phyloP scores from a whole-genome alignment of 2,888 invertebrate species.

The Teinopalpus imperialis region DNA sequence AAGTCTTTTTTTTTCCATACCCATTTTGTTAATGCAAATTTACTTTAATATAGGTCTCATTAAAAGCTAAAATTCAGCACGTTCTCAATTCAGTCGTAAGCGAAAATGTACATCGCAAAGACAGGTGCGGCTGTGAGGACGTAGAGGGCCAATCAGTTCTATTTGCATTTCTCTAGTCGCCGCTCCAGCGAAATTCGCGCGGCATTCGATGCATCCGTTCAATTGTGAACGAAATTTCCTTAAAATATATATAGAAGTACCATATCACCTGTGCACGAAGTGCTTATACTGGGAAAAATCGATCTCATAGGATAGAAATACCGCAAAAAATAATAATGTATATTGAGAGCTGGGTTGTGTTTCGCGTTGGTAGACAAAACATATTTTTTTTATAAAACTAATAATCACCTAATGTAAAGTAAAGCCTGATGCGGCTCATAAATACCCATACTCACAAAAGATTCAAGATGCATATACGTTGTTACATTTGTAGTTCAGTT shows the following conservation, averaged over 20 bases:
- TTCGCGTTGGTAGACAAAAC: too few relatives aligned
- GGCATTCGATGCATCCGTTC: constrained; percentile 32
- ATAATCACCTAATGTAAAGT: too few relatives aligned
- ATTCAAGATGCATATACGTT: too few relatives aligned
- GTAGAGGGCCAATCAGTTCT: constrained; percentile 54
- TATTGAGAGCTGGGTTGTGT: too few relatives aligned
- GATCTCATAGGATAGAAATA: too few relatives aligned
- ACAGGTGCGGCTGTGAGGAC: constrained; percentile 36
- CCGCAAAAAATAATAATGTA: too few relatives aligned
- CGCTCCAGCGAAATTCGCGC: constrained; percentile 48
- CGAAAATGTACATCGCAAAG: constrained; percentile 37
- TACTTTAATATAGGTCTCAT: constrained; percentile 21
- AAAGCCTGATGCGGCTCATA: too few relatives aligned
- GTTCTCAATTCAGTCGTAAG: constrained; percentile 30
- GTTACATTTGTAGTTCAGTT: too few relatives aligned
- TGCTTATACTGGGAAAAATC: too few relatives aligned
- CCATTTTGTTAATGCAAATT: constrained; percentile 32
- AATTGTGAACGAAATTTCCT: constrained; percentile 48
- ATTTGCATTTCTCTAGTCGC: constrained; percentile 60
- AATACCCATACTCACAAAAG: too few relatives aligned
- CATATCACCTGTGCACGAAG: constrained; percentile 46
- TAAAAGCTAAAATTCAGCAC: constrained; percentile 29
- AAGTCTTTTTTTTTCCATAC: too few relatives aligned
- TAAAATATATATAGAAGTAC: constrained; percentile 45
- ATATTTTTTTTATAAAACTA: too few relatives aligned